Evolutionary conservation across 2,888 invertebrate genomes (phyloP).

Genomic region (Drosophila meridiana): DNA sequence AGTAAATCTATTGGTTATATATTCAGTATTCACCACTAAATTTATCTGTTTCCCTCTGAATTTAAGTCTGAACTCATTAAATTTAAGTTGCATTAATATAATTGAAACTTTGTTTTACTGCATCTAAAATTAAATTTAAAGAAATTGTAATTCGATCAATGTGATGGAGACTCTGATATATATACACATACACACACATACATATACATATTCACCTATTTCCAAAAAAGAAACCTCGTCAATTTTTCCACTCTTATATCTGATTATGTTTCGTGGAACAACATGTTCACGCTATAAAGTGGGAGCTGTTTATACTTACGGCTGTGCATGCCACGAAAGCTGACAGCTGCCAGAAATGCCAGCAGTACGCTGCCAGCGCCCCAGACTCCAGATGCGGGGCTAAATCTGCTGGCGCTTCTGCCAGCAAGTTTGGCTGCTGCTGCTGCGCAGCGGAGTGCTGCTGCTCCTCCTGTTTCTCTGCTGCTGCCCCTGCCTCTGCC

Average conservation of each 20-base stretch:
- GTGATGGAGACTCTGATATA: no score
- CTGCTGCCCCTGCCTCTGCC: not conserved
- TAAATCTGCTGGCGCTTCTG: constrained; percentile 37
- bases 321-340: constrained; percentile 69
- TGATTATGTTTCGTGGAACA: constrained; percentile 21
- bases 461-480: constrained; percentile 1
- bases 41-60: no score
- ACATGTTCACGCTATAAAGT: constrained; percentile 34
- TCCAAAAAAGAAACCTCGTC: not conserved
- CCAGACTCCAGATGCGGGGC: constrained; percentile 27
- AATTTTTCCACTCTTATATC: not conserved
- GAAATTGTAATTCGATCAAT: no score
- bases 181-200: not conserved
- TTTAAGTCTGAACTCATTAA: no score
- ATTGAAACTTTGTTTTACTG: no score
- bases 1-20: no score
- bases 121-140: no score
- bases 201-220: not conserved
- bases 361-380: constrained; percentile 60
- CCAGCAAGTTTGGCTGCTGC: constrained; percentile 27
- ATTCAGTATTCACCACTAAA: no score
- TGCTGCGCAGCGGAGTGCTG: not conserved
- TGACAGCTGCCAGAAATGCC: constrained; percentile 79
- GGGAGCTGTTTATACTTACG: constrained; percentile 73
- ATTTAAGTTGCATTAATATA: no score